Conservation (phyloP, 30 jellyfish, hydroid and myxozoan genomes). For the Turritopsis rubra region DNA sequence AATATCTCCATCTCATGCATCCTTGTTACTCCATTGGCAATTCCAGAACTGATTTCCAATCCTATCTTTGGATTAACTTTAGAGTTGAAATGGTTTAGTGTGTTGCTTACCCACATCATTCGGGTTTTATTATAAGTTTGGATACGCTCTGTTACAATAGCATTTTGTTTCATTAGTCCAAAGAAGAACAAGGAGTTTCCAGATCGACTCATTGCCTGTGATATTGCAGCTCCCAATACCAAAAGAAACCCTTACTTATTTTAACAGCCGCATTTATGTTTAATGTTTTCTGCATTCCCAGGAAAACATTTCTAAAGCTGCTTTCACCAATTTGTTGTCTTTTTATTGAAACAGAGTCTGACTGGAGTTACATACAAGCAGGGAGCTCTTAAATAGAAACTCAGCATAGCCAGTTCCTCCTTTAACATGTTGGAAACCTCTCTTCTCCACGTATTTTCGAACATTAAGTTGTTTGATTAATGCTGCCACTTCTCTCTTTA, state of each 20-base stretch:
- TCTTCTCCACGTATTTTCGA: background rate
- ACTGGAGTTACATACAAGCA: too few relatives aligned
- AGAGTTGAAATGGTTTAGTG: background rate
- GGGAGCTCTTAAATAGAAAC: too few relatives aligned
- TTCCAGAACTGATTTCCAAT: background rate
- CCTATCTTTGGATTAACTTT: too few relatives aligned
- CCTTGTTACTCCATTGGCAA: background rate
- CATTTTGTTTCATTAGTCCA: background rate
- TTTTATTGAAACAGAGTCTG: too few relatives aligned
- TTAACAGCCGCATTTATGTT: background rate
- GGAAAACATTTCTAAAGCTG: too few relatives aligned
- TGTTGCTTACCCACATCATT: background rate
- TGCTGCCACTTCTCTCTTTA: background rate
- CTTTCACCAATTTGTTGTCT: too few relatives aligned
- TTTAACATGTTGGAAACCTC: background rate
- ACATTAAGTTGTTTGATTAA: slow-evolving; percentile 1
- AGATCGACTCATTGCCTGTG: background rate
- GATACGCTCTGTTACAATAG: background rate
- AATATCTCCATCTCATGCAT: background rate
- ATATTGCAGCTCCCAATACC: background rate
- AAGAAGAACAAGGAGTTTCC: background rate
- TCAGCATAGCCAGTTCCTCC: background rate
- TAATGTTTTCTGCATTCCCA: too few relatives aligned
- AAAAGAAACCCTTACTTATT: background rate
- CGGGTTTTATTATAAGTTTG: too few relatives aligned